Base-by-base conservation (phyloP, 2,113 vertebrate species). In the Mastomys coucha region DNA sequence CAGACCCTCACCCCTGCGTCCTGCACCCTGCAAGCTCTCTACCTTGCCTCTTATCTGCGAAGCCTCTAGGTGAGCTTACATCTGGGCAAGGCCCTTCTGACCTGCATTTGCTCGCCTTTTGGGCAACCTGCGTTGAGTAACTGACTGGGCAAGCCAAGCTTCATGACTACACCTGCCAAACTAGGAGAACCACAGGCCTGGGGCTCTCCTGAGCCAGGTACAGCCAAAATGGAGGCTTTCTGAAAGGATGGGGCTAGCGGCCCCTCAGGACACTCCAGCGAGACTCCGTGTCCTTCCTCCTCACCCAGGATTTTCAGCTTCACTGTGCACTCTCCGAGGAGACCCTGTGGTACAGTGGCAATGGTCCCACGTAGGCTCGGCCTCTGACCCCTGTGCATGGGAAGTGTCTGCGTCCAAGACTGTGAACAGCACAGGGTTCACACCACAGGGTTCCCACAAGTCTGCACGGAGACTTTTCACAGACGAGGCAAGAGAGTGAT, bases 61-160 rank as follows among this genome's bases (percentile, higher is more conserved):
- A 89, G 33, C n/a, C 65, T 63, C 76, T 82, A 92, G 84, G 63
- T 89, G 19, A 93, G 56, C 60, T 60, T 63, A 91, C 67, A 67
- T 85, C 92, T 92, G 76, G 69, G 77, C 77, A 82, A 94, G 69
- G 78, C 87, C 82, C 73, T 91, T 89, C 84, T 88, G 67, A 95
- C 90, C 93, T 78, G 87, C 77, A 94, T 97, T 93, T 94, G 86
- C 67, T 92, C 20, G 69, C 67, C 84, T 89, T 78, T 92, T 31
- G 65, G 93, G 82, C 82, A 94, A 63, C 33, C 58, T 10, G 2
- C 26, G n/a, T 89, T 95, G 91, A 91, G 95, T 89, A 95, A 96
- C 39, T 86, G 10, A 95, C 49, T 67, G 10, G 60, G 72, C 78
- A 80, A 89, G 73, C 42, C 42, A 39, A 85, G 42, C 65, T 60